Conservation (phyloP, 2,113 vertebrate genomes). For the Loxodonta africana region DNA sequence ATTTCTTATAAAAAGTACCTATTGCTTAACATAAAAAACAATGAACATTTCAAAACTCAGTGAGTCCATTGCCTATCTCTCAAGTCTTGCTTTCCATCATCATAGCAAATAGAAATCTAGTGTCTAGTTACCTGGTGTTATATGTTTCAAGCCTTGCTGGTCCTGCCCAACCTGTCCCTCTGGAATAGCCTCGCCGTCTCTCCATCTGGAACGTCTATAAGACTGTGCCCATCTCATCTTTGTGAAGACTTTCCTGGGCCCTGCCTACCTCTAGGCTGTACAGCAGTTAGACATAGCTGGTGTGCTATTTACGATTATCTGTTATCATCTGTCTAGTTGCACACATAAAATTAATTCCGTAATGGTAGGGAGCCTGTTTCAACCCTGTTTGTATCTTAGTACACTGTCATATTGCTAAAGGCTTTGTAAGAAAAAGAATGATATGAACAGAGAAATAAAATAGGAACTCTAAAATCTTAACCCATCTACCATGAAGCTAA, state of each 20-base stretch:
- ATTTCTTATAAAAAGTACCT: neutral
- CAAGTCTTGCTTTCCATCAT: too few relatives aligned
- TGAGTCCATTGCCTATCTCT: too few relatives aligned
- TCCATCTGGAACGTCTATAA: too few relatives aligned
- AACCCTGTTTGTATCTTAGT: neutral
- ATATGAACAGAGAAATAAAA: neutral
- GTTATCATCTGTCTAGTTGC: neutral
- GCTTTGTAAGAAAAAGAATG: neutral
- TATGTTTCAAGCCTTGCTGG: neutral
- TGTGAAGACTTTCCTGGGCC: neutral
- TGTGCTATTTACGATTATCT: rapidly evolving
- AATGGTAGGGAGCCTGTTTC: neutral
- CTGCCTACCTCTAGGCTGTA: neutral
- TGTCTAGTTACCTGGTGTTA: rapidly evolving
- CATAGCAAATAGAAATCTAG: rapidly evolving
- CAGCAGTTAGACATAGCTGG: neutral
- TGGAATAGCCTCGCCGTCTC: neutral
- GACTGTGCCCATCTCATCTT: neutral
- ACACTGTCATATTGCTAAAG: neutral
- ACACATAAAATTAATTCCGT: neutral
- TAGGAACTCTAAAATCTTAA: too few relatives aligned
- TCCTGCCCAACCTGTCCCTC: neutral
- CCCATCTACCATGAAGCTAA: too few relatives aligned
- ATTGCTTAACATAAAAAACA: too few relatives aligned
- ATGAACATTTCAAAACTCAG: too few relatives aligned